Evolutionary conservation across 2,888 invertebrate genomes (phyloP).

Genomic region (Stramonita haemastoma): DNA sequence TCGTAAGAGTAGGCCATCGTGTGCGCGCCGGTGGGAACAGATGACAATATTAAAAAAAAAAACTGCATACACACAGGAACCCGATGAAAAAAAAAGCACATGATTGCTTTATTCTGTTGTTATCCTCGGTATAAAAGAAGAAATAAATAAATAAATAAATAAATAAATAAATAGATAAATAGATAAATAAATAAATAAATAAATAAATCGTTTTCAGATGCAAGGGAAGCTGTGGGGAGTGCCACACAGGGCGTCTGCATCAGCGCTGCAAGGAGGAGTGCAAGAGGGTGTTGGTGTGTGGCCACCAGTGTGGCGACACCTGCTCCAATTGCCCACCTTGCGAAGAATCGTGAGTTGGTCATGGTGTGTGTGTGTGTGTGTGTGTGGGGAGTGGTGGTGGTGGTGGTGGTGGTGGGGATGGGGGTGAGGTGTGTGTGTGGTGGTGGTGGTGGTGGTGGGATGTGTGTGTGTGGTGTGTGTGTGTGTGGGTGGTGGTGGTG

Average conservation of each 20-base stretch:
- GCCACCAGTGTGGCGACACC: slow-evolving; percentile 46
- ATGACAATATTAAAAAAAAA: too few relatives aligned
- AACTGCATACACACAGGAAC: too few relatives aligned
- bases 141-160: too few relatives aligned
- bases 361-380: background rate
- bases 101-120: too few relatives aligned
- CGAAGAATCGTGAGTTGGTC: slow-evolving; percentile 2
- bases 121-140: too few relatives aligned
- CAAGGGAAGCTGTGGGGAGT: slow-evolving; percentile 45
- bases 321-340: slow-evolving; percentile 51
- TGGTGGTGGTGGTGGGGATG: background rate
- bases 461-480: background rate
- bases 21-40: too few relatives aligned
- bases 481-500: background rate
- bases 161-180: too few relatives aligned
- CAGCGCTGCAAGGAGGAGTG: slow-evolving; percentile 42
- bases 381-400: background rate
- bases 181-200: too few relatives aligned
- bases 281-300: slow-evolving; percentile 49
- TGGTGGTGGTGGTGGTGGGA: background rate
- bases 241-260: slow-evolving; percentile 48
- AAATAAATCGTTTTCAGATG: slow-evolving; percentile 40
- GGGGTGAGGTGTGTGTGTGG: background rate
- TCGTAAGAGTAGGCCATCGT: too few relatives aligned
- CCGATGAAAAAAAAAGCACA: too few relatives aligned